phyloP scores from a whole-genome alignment of 2,797 vertebrate genomes.

The Dromococcyx pavoninus region DNA sequence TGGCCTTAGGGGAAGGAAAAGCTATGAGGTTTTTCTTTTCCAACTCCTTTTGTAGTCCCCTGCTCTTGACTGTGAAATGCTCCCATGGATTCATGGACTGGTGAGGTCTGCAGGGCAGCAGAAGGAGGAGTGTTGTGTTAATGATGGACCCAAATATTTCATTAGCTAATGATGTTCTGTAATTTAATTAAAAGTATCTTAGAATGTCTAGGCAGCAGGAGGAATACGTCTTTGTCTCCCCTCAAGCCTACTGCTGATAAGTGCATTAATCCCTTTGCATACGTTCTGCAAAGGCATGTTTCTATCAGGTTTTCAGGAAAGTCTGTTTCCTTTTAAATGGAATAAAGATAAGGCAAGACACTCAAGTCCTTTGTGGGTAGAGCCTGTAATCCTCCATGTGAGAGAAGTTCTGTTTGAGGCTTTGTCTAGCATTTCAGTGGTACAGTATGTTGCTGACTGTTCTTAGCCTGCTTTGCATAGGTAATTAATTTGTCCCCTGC shows the following conservation, averaged over 20 bases:
- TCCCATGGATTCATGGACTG: fast-evolving
- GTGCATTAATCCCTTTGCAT: slow-evolving; percentile 1
- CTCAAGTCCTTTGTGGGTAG: slow-evolving; percentile 47
- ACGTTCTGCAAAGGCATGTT: slow-evolving; percentile 40
- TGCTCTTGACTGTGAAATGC: background rate
- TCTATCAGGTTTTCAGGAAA: slow-evolving; percentile 37
- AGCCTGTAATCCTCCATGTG: slow-evolving; percentile 27
- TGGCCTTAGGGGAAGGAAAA: background rate
- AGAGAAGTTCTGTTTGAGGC: slow-evolving; percentile 40
- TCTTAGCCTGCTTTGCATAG: slow-evolving; percentile 60
- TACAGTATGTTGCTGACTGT: slow-evolving; percentile 38
- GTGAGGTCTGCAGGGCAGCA: background rate
- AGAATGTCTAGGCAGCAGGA: background rate
- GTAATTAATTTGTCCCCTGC: slow-evolving; percentile 66
- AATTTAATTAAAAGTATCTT: slow-evolving; percentile 33
- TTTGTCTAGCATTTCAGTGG: slow-evolving; percentile 44
- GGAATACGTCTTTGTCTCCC: slow-evolving; percentile 9
- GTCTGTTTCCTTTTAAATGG: slow-evolving; percentile 48
- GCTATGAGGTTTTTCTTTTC: background rate
- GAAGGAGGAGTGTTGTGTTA: background rate
- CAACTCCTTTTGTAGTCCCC: background rate
- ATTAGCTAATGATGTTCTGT: slow-evolving; percentile 13
- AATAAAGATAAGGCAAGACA: slow-evolving; percentile 54
- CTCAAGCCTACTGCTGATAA: slow-evolving; percentile 34
- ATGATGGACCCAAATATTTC: background rate